These are phyloP conservation scores for Scaptomyza pallida DNA, from an alignment of 1,140 invertebrate species.

Conservation along the genomic window DNA sequence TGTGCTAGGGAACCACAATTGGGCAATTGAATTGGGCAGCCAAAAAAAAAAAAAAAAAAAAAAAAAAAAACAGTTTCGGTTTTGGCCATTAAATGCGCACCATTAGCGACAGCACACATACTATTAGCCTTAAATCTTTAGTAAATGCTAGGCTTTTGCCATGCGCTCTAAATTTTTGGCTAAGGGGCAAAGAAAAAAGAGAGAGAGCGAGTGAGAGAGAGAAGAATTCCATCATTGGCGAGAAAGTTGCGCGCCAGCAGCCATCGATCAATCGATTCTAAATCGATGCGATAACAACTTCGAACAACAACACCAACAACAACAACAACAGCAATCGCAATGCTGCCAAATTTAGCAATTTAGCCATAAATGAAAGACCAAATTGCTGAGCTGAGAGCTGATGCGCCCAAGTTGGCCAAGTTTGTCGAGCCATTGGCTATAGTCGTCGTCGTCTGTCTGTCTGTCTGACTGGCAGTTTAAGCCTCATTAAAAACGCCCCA, in stretches of 20 bases:
- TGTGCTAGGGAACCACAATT: conserved; percentile 16
- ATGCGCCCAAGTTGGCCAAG: too few relatives aligned
- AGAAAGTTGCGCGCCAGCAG: conserved; percentile 45
- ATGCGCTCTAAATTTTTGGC: too few relatives aligned
- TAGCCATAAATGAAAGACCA: conserved; percentile 66
- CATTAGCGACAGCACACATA: conserved; percentile 23
- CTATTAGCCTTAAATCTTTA: conserved; percentile 24
- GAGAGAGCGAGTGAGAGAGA: too few relatives aligned
- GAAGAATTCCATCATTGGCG: conserved; percentile 31
- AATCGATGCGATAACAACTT: conserved; percentile 55
- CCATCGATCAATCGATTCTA: conserved; percentile 50
- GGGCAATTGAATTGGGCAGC: conserved; percentile 38
- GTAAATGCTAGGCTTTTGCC: conserved; percentile 18
- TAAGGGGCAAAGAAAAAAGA: background rate
- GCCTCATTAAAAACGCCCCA: conserved; percentile 74
- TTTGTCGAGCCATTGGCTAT: conserved; percentile 17
- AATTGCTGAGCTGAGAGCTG: conserved; percentile 45
- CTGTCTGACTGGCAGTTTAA: conserved; percentile 52
- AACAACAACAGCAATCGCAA: background rate
- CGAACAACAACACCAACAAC: too few relatives aligned
- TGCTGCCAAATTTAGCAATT: conserved; percentile 71
- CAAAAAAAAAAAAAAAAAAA: background rate
- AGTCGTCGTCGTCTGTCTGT: too few relatives aligned
- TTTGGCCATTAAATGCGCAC: conserved; percentile 27
- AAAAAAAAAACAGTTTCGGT: conserved; percentile 1